Conservation (phyloP, 2,888 invertebrate species). For the Troglohyphantes excavatus region DNA sequence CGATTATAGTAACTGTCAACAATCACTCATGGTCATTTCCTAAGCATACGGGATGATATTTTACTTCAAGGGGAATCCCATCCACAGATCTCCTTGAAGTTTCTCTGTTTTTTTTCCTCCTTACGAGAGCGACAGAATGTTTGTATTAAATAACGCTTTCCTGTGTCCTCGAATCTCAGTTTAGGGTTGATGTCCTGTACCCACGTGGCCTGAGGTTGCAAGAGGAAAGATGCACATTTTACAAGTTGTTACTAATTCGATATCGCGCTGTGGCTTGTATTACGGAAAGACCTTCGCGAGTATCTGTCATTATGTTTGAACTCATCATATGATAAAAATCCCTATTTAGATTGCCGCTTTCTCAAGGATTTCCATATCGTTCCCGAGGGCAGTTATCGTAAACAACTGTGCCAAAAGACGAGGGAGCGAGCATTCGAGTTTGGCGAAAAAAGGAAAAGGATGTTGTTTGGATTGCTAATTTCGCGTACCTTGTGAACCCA, state of each 20-base stretch:
- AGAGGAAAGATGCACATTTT: conserved; percentile 25
- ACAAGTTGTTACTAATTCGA: conserved; percentile 38
- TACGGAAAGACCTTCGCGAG: conserved; percentile 42
- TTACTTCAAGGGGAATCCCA: neutral
- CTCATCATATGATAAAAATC: conserved; percentile 38
- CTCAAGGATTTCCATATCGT: conserved; percentile 58
- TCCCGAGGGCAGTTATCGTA: conserved; percentile 20
- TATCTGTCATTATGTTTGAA: conserved; percentile 37
- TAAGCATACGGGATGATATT: too few relatives aligned
- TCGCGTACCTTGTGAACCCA: conserved; percentile 36
- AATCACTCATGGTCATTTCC: neutral
- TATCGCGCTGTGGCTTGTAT: conserved; percentile 37
- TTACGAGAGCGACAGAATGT: neutral
- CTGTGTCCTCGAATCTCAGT: too few relatives aligned
- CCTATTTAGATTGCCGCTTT: conserved; percentile 8
- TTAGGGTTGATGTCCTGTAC: conserved; percentile 1
- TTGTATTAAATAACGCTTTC: neutral
- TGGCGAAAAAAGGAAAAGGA: neutral
- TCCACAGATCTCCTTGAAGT: conserved; percentile 27
- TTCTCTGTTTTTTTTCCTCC: conserved; percentile 7
- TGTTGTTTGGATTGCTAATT: neutral
- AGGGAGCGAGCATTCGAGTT: neutral
- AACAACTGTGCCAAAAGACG: conserved; percentile 25
- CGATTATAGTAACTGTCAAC: too few relatives aligned
- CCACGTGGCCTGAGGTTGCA: neutral